A percentile compares a stretch with the other conserved stretches of the same genome.
Evolutionary conservation across 2,113 vertebrate genomes (phyloP).

Genomic region (Ictalurus furcatus): DNA sequence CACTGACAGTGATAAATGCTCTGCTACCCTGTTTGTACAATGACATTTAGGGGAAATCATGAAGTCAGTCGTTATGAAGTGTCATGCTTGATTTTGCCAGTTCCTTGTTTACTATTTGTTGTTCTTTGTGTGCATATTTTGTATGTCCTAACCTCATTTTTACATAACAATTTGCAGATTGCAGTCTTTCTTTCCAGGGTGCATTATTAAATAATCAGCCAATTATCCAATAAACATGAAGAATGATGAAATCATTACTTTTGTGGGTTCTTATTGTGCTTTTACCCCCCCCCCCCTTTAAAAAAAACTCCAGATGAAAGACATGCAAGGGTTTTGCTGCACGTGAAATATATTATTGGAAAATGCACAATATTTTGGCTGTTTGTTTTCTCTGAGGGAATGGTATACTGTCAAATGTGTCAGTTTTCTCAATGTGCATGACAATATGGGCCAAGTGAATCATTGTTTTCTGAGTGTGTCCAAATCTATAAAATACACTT

Average conservation of each 20-base stretch:
- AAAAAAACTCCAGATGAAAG: conserved; percentile 23
- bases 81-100: neutral
- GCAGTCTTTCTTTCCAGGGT: conserved; percentile 39
- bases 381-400: neutral
- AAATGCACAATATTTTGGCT: conserved; percentile 10
- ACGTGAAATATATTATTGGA: conserved; percentile 39
- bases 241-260: conserved; percentile 43
- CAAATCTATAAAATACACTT: neutral
- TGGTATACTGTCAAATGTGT: neutral
- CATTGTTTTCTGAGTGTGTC: neutral
- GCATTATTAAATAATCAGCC: conserved; percentile 45
- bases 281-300: conserved; percentile 1
- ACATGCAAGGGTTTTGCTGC: conserved; percentile 24
- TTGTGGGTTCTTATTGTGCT: conserved; percentile 22
- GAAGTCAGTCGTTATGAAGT: neutral
- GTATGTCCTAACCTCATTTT: conserved; percentile 2
- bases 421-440: neutral
- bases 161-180: conserved; percentile 49
- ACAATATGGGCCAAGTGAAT: neutral
- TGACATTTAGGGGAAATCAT: neutral
- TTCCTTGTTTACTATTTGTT: conserved; percentile 15
- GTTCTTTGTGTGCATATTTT: conserved; percentile 12
- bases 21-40: neutral
- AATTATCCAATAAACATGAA: conserved; percentile 48
- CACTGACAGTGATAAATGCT: neutral